Evolutionary conservation across 2,113 vertebrate genomes (phyloP), one percentile per base, ranked within the genome.

Genomic region (Cheilinus undulatus): DNA sequence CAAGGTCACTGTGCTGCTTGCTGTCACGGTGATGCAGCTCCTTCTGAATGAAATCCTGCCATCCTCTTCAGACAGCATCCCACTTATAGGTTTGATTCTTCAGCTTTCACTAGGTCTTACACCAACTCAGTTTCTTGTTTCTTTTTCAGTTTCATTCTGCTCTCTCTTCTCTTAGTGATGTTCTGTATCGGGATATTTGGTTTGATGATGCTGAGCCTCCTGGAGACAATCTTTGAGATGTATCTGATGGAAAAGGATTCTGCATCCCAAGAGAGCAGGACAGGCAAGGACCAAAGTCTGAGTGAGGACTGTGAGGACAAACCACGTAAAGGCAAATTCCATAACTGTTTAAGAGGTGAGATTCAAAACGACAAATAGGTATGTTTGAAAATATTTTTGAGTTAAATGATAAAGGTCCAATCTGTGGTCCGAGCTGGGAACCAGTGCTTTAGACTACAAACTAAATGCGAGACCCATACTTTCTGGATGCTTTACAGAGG

Each of bases 121-220:
- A 30, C 30, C 8, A 8, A 30, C 30, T 30, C 30, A n/a, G n/a
- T 5, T 5, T 30, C n/a, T 30, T 5, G 30, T 30, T 3, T n/a
- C n/a, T 30, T 3, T 1, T 38, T 13, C 11, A 4, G 2, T 4
- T 36, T 34, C 8, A 34, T 34, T 7, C 7, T 45, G 19, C 20
- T 26, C 8, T 3, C 13, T 49, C 2, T 7, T 20, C 2, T 10
- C 42, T 1, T 36, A 91, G 91, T 45, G 0, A 28, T 80, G 24
- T 88, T 79, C 80, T 90, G 88, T 38, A 76, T 87, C 17, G 93
- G 92, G 20, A 89, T 92, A 38, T 94, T 95, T 87, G 59, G 78
- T 42, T 57, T 94, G 50, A 94, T 95, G 93, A 69, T 94, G 82
- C 77, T 92, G 58, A 94, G 92, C 34, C 90, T 92, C 17, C 36